Evolutionary conservation across 2,888 invertebrate genomes (phyloP).

Genomic region (Polia nebulosa): DNA sequence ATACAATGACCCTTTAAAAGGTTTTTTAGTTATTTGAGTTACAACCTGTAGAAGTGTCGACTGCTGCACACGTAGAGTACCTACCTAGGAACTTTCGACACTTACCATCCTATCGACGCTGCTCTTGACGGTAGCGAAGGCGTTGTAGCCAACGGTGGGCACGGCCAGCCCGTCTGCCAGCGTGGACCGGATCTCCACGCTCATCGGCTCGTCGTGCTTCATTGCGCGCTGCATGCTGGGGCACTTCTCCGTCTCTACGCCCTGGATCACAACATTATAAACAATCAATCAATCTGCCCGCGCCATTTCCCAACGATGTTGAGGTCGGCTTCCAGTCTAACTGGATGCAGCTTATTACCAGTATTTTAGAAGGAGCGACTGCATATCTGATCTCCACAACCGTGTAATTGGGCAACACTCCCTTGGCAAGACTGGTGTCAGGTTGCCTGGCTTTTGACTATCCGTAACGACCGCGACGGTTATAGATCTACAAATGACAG

Average conservation of each 20-base stretch:
- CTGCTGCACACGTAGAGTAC: background rate
- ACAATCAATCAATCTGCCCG: background rate
- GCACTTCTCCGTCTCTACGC: constrained; percentile 98
- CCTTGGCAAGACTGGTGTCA: no score
- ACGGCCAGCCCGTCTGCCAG: constrained; percentile 97
- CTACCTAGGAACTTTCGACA: background rate
- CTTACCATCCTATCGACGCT: constrained; percentile 95
- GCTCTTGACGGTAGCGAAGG: constrained; percentile 93
- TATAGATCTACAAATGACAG: no score
- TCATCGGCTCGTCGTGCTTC: constrained; percentile 92
- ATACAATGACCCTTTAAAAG: background rate
- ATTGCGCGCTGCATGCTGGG: constrained; percentile 96
- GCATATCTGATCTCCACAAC: no score
- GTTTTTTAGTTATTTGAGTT: no score
- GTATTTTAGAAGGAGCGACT: background rate
- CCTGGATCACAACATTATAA: constrained; percentile 87
- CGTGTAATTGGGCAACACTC: no score
- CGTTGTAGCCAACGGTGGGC: constrained; percentile 96
- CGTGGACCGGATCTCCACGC: constrained; percentile 93
- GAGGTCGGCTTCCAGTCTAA: background rate
- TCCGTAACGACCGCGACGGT: no score
- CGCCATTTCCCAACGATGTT: background rate
- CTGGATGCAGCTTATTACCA: background rate
- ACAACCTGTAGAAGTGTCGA: background rate
- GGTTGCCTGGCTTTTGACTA: no score